A percentile compares a stretch with the other conserved stretches of the same genome.
Evolutionary conservation across 2,888 invertebrate genomes (phyloP).

Genomic region (Tigriopus californicus): DNA sequence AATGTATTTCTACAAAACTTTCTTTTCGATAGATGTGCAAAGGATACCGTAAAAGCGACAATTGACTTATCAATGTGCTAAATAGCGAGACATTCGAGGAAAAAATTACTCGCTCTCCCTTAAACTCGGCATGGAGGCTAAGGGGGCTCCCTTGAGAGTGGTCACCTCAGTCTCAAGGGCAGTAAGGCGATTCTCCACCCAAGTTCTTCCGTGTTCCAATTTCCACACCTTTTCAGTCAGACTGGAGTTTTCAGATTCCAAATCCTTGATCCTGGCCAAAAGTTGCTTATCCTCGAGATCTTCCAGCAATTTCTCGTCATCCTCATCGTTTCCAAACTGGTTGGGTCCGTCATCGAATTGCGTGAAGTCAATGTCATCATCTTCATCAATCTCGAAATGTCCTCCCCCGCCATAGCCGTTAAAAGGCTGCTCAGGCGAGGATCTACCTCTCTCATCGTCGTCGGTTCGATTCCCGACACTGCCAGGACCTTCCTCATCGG

Average conservation of each 20-base stretch:
- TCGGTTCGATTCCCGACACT: neutral
- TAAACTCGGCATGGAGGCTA: too few relatives aligned
- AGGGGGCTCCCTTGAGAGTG: neutral
- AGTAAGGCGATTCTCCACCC: slow-evolving; percentile 6
- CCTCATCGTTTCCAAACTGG: neutral
- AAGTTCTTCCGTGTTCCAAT: slow-evolving; percentile 4
- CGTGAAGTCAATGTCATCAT: neutral
- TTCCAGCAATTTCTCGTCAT: slow-evolving; percentile 1
- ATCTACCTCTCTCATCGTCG: neutral
- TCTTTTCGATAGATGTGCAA: too few relatives aligned
- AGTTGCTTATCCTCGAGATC: slow-evolving; percentile 3
- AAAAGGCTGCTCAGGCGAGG: neutral
- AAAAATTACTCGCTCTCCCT: too few relatives aligned
- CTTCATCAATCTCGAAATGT: neutral
- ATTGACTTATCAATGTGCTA: too few relatives aligned
- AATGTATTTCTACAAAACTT: too few relatives aligned
- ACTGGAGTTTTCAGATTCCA: slow-evolving; percentile 3
- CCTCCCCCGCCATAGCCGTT: neutral
- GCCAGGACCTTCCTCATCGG: neutral
- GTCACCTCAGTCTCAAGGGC: neutral
- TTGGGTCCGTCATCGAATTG: neutral
- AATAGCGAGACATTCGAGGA: too few relatives aligned
- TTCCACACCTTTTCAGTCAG: slow-evolving; percentile 3
- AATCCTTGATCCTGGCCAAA: neutral
- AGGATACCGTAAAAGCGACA: too few relatives aligned